Evolutionary conservation across 2,113 vertebrate species (phyloP).

Genomic region (Tragelaphus scriptus): DNA sequence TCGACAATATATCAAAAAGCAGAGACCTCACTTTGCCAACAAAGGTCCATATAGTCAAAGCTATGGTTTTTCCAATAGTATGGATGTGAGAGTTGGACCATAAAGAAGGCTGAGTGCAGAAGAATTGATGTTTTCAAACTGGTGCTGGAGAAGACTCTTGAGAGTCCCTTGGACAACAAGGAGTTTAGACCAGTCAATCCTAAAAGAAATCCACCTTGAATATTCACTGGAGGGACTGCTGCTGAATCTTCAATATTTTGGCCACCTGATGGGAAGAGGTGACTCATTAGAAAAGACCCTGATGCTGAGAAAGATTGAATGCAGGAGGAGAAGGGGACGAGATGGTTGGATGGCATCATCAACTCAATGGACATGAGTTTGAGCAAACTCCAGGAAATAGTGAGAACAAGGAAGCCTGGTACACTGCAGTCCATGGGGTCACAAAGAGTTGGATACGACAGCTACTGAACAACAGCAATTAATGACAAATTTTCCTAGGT

Average conservation of each 20-base stretch:
- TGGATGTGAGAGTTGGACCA: neutral
- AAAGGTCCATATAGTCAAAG: neutral
- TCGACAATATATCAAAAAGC: neutral
- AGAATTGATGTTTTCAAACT: neutral
- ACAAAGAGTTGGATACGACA: neutral
- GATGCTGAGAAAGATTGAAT: neutral
- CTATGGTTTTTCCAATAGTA: neutral
- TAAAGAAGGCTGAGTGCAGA: neutral
- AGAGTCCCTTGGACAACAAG: neutral
- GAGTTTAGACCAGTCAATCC: neutral
- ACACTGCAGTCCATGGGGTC: neutral
- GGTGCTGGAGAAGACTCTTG: neutral
- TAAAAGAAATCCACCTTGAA: neutral
- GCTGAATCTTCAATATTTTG: neutral
- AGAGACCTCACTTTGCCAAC: neutral
- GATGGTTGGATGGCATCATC: neutral
- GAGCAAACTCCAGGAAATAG: neutral
- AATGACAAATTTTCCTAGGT: neutral
- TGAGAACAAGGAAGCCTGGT: neutral
- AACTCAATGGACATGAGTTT: neutral
- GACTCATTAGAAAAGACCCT: neutral
- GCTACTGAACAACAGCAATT: neutral
- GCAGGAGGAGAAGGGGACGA: neutral
- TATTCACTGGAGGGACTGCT: neutral
- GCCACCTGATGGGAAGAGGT: neutral